Conservation (phyloP, 2,113 vertebrate species). For the Tamias sibiricus region DNA sequence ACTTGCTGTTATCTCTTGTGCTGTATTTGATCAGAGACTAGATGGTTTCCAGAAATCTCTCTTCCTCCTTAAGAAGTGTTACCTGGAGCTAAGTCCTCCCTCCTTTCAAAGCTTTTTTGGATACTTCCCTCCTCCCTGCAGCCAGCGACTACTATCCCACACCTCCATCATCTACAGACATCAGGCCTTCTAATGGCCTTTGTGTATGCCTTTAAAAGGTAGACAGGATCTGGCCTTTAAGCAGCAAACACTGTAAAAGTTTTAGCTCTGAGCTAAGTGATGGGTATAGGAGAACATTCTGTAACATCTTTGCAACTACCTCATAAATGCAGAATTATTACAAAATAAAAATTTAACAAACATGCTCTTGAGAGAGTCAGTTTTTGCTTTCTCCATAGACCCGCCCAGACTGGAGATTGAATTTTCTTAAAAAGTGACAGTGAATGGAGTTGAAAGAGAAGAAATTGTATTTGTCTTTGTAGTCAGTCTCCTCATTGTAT, state of each 20-base stretch:
- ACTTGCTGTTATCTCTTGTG: neutral
- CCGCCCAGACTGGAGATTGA: neutral
- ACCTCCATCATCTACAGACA: neutral
- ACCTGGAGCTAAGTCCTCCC: neutral
- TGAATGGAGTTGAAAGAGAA: neutral
- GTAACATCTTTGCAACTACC: neutral
- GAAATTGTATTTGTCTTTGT: neutral
- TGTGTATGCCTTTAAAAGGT: neutral
- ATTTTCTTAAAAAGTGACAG: neutral
- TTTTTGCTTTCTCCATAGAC: neutral
- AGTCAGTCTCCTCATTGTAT: neutral
- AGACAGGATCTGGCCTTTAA: neutral
- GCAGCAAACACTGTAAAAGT: neutral
- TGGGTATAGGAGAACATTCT: neutral
- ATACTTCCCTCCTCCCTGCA: neutral
- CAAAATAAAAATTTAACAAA: constrained; percentile 33
- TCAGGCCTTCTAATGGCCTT: neutral
- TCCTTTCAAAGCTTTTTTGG: neutral
- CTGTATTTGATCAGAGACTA: neutral
- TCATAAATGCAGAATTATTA: neutral
- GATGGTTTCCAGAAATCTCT: neutral
- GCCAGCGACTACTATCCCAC: neutral
- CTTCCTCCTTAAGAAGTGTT: neutral
- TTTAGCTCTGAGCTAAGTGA: neutral
- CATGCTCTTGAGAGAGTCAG: neutral